Evolutionary conservation across 2,797 vertebrate genomes (phyloP).

Genomic region (Philypnodon macrostomus): DNA sequence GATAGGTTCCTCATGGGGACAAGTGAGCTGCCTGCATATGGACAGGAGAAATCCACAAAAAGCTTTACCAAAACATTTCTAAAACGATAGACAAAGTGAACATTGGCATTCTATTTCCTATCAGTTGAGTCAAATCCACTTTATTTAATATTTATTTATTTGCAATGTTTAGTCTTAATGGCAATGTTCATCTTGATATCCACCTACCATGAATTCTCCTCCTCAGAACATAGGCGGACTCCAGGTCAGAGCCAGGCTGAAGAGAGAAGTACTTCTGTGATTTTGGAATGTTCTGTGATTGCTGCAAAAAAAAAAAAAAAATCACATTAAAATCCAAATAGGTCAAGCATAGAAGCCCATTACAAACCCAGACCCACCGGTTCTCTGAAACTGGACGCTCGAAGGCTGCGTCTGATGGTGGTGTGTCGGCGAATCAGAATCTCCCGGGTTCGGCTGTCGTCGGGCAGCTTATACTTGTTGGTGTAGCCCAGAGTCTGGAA

Average conservation of each 20-base stretch:
- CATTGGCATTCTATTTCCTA: too few relatives aligned
- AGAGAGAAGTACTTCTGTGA: conserved; percentile 81
- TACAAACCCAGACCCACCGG: conserved; percentile 21
- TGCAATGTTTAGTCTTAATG: too few relatives aligned
- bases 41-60: not conserved
- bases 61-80: too few relatives aligned
- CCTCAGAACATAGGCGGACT: conserved; percentile 76
- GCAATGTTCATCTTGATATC: too few relatives aligned
- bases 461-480: conserved; percentile 82
- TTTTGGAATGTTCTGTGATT: conserved; percentile 54
- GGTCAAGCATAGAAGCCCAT: not conserved
- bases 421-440: conserved; percentile 88
- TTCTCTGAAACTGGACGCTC: conserved; percentile 51
- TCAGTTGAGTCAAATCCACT: too few relatives aligned
- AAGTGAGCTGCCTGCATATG: not conserved
- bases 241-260: conserved; percentile 83
- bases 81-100: too few relatives aligned
- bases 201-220: conserved; percentile 68
- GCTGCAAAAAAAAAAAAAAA: conserved; percentile 17
- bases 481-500: conserved; percentile 87
- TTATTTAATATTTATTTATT: too few relatives aligned
- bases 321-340: not conserved
- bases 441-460: conserved; percentile 82
- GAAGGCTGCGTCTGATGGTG: conserved; percentile 84
- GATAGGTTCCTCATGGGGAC: not conserved